These are phyloP conservation scores for Laupala kohalensis DNA, from an alignment of 1,140 invertebrate species.

Conservation along the genomic window DNA sequence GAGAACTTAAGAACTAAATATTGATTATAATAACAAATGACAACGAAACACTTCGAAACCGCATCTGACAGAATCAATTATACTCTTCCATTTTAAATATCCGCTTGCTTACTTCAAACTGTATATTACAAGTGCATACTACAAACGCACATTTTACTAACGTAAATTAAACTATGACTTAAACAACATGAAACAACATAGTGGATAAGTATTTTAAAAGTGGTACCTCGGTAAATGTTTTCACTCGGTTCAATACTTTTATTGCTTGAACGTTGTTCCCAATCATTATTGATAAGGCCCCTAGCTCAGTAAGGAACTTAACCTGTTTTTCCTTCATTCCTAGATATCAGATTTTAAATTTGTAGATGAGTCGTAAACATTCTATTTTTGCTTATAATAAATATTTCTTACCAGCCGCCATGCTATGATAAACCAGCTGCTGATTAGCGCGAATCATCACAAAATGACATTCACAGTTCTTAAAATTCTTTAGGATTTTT, in stretches of 20 bases:
- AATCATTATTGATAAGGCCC: background rate
- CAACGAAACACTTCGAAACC: no score
- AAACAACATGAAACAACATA: no score
- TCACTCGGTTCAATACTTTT: background rate
- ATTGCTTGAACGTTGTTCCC: constrained; percentile 1
- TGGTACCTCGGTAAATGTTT: background rate
- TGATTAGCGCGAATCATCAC: background rate
- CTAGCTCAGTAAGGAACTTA: background rate
- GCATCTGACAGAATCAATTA: no score
- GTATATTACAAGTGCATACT: no score
- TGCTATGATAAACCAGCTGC: constrained; percentile 2
- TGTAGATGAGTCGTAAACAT: background rate
- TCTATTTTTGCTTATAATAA: background rate
- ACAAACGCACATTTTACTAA: no score
- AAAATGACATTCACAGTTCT: constrained; percentile 5
- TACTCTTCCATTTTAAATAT: no score
- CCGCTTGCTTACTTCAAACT: no score
- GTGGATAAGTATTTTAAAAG: background rate
- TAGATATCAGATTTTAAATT: background rate
- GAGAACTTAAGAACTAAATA: no score
- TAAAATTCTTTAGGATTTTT: background rate
- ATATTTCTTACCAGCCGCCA: constrained; percentile 3
- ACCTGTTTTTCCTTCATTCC: background rate
- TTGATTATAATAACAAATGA: no score
- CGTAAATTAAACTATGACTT: no score